phyloP scores from a whole-genome alignment of 2,797 vertebrate species.

The Pristis pectinata region DNA sequence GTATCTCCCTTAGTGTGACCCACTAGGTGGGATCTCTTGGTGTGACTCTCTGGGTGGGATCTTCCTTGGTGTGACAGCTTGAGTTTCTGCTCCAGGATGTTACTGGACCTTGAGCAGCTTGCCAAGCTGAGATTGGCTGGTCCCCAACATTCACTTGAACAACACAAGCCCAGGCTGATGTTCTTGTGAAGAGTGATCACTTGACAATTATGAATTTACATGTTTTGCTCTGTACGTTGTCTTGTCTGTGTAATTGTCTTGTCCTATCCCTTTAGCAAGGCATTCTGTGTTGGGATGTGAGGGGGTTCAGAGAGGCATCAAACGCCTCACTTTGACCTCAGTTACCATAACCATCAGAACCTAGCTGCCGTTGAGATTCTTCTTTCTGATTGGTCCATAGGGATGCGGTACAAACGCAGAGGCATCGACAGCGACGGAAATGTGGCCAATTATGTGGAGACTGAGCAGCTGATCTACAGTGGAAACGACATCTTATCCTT shows the following conservation, averaged over 20 bases:
- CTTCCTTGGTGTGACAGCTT: too few relatives aligned
- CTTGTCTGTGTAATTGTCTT: too few relatives aligned
- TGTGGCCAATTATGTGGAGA: constrained; percentile 14
- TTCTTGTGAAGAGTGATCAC: not conserved
- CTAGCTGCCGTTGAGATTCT: not conserved
- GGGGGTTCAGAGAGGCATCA: not conserved
- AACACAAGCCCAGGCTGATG: not conserved
- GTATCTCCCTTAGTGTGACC: too few relatives aligned
- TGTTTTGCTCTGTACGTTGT: not conserved
- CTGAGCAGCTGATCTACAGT: not conserved
- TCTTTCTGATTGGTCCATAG: not conserved
- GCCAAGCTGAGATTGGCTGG: too few relatives aligned
- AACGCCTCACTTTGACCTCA: not conserved
- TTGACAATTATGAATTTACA: not conserved
- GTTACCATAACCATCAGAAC: too few relatives aligned
- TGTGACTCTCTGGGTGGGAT: too few relatives aligned
- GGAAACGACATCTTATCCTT: not conserved
- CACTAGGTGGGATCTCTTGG: too few relatives aligned
- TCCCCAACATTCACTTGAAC: too few relatives aligned
- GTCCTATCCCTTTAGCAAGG: too few relatives aligned
- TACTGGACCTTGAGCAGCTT: too few relatives aligned
- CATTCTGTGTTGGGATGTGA: not conserved
- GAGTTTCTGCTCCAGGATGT: too few relatives aligned
- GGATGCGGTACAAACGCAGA: constrained; percentile 20
- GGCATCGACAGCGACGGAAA: not conserved